These are phyloP conservation scores for Sebastolobus altivelis DNA, from an alignment of 2,797 vertebrate genomes.

Conservation along the genomic window DNA sequence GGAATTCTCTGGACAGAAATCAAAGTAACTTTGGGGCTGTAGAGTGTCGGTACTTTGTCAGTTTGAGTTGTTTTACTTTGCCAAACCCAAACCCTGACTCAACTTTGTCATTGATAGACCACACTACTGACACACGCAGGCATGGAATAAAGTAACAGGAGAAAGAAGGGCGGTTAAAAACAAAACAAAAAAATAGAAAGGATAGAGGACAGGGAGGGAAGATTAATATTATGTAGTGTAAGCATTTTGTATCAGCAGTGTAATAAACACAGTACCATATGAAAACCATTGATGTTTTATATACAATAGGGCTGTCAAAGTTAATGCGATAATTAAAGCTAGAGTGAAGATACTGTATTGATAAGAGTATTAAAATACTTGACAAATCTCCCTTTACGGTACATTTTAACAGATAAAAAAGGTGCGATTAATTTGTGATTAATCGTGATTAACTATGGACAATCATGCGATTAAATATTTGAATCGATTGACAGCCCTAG, in stretches of 20 bases:
- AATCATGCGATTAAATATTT: no score
- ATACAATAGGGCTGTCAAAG: no score
- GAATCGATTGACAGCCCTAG: no score
- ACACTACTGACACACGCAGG: neutral
- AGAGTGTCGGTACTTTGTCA: neutral
- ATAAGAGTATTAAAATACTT: no score
- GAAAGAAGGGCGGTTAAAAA: neutral
- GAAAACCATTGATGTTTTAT: neutral
- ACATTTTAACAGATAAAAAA: no score
- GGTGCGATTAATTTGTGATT: no score
- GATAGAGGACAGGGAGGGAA: neutral
- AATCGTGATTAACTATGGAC: no score
- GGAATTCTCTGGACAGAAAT: neutral
- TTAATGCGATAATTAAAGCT: no score
- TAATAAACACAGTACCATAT: neutral
- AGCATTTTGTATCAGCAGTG: neutral
- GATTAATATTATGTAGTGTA: no score
- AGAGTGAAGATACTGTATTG: no score
- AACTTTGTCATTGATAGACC: constrained; percentile 21
- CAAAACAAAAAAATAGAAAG: neutral
- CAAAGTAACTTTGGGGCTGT: neutral
- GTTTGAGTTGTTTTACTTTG: constrained; percentile 23
- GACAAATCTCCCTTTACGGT: no score
- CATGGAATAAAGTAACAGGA: constrained; percentile 23
- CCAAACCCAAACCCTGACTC: constrained; percentile 13